Evolutionary conservation across 92 coral and sea anemone genomes (phyloP).

Genomic region (Actinostola sp.): DNA sequence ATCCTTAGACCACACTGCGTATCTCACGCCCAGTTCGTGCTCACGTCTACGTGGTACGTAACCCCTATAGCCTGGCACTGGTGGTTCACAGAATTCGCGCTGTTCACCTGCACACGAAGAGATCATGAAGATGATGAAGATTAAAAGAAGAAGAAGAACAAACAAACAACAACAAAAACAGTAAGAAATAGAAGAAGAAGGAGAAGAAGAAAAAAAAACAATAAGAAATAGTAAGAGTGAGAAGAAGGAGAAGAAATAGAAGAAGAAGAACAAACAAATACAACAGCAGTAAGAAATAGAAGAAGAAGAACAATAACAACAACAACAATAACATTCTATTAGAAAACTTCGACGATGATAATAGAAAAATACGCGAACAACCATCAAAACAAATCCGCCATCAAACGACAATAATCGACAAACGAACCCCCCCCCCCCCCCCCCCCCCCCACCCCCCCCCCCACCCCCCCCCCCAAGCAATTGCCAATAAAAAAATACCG

Average conservation of each 20-base stretch:
- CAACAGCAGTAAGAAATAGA: not conserved
- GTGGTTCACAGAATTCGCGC: slow-evolving; percentile 85
- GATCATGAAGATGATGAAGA: not conserved
- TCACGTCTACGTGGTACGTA: slow-evolving; percentile 88
- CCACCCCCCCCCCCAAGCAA: no score
- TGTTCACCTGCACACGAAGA: slow-evolving; percentile 69
- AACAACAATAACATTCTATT: no score
- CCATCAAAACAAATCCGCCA: no score
- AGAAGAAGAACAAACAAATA: not conserved
- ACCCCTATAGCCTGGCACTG: slow-evolving; percentile 93
- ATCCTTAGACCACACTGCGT: slow-evolving; percentile 85
- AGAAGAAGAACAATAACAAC: not conserved
- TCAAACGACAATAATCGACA: no score
- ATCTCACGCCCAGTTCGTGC: slow-evolving; percentile 88
- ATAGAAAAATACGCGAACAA: no score
- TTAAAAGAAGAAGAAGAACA: no score
- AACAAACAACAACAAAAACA: not conserved
- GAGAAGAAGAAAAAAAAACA: no score
- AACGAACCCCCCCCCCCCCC: no score
- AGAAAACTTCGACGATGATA: no score
- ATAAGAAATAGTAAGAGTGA: not conserved
- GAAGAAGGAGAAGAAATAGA: not conserved
- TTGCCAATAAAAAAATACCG: not conserved
- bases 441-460: no score
- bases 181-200: not conserved